Conservation (phyloP, 2,797 vertebrate genomes). For the Choloepus didactylus region DNA sequence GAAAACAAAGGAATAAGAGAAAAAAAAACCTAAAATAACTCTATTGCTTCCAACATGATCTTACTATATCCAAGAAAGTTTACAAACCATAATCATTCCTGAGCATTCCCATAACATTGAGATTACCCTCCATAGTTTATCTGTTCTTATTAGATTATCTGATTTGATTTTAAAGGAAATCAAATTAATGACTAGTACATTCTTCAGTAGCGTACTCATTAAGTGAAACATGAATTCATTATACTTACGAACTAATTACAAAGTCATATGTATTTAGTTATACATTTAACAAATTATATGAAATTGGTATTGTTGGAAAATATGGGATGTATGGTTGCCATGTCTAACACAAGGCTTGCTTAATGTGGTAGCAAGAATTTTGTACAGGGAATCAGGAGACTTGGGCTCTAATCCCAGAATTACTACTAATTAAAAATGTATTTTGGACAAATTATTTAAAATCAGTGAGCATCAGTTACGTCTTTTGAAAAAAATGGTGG, state of each 20-base stretch:
- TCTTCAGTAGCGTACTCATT: slow-evolving; percentile 35
- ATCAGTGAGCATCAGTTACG: background rate
- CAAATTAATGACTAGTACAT: slow-evolving; percentile 2
- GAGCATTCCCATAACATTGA: too few species aligned
- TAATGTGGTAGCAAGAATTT: slow-evolving; percentile 34
- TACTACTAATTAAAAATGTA: slow-evolving; percentile 38
- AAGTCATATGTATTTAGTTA: slow-evolving; percentile 14
- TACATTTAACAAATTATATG: slow-evolving; percentile 23
- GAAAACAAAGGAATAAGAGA: too few species aligned
- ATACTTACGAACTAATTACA: background rate
- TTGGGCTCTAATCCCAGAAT: slow-evolving; percentile 40
- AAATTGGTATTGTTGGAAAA: slow-evolving; percentile 38
- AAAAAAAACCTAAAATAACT: too few species aligned
- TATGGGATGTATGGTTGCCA: background rate
- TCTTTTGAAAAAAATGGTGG: slow-evolving; percentile 50
- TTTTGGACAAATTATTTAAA: slow-evolving; percentile 36
- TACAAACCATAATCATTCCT: too few species aligned
- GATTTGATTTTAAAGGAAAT: slow-evolving; percentile 53
- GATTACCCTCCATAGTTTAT: too few species aligned
- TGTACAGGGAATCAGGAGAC: background rate
- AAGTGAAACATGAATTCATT: slow-evolving; percentile 49
- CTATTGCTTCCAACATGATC: too few species aligned
- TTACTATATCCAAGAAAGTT: too few species aligned
- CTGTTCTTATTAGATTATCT: too few species aligned
- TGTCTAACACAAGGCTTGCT: background rate